A percentile compares a stretch with the other conserved stretches of the same genome.
phyloP scores from a whole-genome alignment of 2,888 invertebrate species.

The Cryptops parisi region DNA sequence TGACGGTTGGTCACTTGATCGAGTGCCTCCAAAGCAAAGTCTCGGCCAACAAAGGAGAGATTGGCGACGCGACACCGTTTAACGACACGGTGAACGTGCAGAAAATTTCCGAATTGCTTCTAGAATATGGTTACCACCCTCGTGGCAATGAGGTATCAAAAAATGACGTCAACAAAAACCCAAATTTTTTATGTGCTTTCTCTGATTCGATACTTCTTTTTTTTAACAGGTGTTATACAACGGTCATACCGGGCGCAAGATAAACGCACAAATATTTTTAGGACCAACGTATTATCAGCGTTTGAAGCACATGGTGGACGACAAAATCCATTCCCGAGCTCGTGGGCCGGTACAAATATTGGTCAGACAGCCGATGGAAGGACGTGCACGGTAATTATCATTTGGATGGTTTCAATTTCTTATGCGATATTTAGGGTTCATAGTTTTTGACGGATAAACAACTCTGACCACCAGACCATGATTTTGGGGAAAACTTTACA shows the following conservation, averaged over 20 bases:
- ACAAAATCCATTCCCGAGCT: conserved; percentile 96
- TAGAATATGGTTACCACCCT: conserved; percentile 95
- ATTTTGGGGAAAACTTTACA: no score
- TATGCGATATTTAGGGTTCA: no score
- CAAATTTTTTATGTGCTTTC: no score
- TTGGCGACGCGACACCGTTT: conserved; percentile 99
- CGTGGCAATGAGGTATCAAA: conserved; percentile 47
- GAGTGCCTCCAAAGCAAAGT: conserved; percentile 93
- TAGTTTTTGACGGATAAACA: no score
- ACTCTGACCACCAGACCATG: no score
- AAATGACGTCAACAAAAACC: no score
- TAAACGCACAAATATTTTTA: conserved; percentile 87
- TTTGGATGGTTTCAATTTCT: no score
- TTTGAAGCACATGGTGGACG: conserved; percentile 99
- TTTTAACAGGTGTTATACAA: conserved; percentile 65
- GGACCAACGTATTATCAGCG: conserved; percentile 86
- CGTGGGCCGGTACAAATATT: conserved; percentile 96
- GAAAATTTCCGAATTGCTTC: conserved; percentile 90
- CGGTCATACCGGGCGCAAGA: conserved; percentile 94
- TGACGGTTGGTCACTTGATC: conserved; percentile 99
- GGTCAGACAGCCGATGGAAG: conserved; percentile 98
- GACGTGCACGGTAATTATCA: conserved; percentile 66
- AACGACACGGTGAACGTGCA: conserved; percentile 99
- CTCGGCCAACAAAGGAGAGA: conserved; percentile 96
- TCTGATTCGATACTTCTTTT: not conserved